Evolutionary conservation across 2,113 vertebrate genomes (phyloP).

Genomic region (Myotis brandtii): DNA sequence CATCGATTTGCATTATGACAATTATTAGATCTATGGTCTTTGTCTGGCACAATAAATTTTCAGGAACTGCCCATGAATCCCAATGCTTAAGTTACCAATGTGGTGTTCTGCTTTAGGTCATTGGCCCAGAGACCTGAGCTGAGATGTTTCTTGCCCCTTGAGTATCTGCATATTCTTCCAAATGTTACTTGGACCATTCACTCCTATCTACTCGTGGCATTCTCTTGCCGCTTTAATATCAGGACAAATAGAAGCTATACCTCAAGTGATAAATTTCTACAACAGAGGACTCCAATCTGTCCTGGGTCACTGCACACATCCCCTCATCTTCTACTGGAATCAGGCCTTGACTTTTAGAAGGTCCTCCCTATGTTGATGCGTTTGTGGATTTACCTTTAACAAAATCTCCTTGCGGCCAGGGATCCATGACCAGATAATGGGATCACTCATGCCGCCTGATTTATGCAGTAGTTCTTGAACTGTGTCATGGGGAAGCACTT

Average conservation of each 20-base stretch:
- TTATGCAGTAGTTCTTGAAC: conserved; percentile 62
- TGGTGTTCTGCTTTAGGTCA: not conserved
- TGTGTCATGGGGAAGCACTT: conserved; percentile 42
- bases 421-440: conserved; percentile 73
- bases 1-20: not conserved
- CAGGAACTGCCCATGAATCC: not conserved
- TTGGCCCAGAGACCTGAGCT: not conserved
- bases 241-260: not conserved
- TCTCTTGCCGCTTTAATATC: conserved; percentile 32
- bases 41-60: not conserved
- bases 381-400: conserved; percentile 66
- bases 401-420: conserved; percentile 36
- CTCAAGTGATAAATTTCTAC: conserved; percentile 42
- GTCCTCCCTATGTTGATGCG: not conserved
- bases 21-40: not conserved
- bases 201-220: not conserved
- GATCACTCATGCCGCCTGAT: conserved; percentile 58
- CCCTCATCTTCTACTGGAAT: conserved; percentile 19
- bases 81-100: not conserved
- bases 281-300: conserved; percentile 40
- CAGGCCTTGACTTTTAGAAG: conserved; percentile 67
- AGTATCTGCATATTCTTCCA: conserved; percentile 5
- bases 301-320: conserved; percentile 42
- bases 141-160: not conserved
- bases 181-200: not conserved